Percentiles rank a stretch among this genome's conserved stretches.
Conservation (phyloP, 2,888 invertebrate species). For the Cremastinae sp. region DNA sequence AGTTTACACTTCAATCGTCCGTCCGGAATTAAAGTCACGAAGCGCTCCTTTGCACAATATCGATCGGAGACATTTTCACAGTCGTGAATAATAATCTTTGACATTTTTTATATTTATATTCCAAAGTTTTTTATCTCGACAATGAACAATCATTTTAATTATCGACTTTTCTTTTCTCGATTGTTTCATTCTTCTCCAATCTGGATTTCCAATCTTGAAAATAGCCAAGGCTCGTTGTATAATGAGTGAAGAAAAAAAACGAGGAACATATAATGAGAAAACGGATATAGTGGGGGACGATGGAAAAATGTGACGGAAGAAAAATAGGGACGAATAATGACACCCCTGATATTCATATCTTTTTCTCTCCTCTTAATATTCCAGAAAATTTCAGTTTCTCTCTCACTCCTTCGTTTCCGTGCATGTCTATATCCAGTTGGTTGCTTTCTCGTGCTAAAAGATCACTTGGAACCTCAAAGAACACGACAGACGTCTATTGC, state of each 20-base stretch:
- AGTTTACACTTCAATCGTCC: conserved; percentile 34
- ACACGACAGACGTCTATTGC: conserved; percentile 65
- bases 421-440: not conserved
- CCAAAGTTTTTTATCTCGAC: too few species aligned
- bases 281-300: not conserved
- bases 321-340: conserved; percentile 28
- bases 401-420: not conserved
- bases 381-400: conserved; percentile 6
- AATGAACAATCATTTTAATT: not conserved
- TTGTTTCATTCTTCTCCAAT: not conserved
- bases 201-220: conserved; percentile 11
- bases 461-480: conserved; percentile 65
- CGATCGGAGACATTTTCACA: too few species aligned
- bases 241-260: not conserved
- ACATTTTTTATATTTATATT: too few species aligned
- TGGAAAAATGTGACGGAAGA: conserved; percentile 16
- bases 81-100: too few species aligned
- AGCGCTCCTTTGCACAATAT: too few species aligned
- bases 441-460: conserved; percentile 5
- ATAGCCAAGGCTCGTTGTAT: conserved; percentile 8
- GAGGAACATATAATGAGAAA: not conserved
- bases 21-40: not conserved
- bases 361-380: conserved; percentile 7
- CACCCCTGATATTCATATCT: not conserved
- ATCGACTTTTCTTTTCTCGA: not conserved